Evolutionary conservation across 1,140 invertebrate genomes (phyloP), one percentile per base, ranked within the genome.

Genomic region (Macrobrachium nipponense): DNA sequence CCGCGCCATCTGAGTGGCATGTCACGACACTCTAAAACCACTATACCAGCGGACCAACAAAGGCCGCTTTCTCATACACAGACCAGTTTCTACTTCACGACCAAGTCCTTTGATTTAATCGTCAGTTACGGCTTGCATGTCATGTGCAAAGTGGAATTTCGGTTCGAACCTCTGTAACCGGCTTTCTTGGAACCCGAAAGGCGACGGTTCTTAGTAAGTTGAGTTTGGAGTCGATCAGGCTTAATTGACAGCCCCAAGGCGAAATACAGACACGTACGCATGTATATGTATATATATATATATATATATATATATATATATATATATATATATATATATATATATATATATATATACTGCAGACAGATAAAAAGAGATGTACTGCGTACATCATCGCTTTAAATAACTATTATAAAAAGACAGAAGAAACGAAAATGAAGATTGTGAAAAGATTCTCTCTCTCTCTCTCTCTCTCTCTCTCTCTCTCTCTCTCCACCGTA

Each of bases 291-390:
- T 27, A n/a, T 20, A 20, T 14, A 70, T 36, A 27, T n/a, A n/a
- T 36, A 23, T 6, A 23, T 36, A 72, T 14, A 72, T 43, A 72
- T 23, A 23, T 43, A 3, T 15, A 27, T 15, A 23, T 43, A 3
- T 43, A 23, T 15, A 72, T 43, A 72, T n/a, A 72, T 27, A 68
- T 20, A 68, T 27, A 68, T 27, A 68, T 27, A 68, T 27, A 68
- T 27, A 68, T 27, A 68, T 27, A 68, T 27, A 68, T 27, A 68
- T 27, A 68, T 27, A 14, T 20, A 14, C 18, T 14, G 27, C 18
- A 72, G 2, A 72, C 68, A 78, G 0, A 78, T 62, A 62, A n/a
- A 64, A 64, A 64, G 23, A 64, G 62, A 64, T 64, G 23, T 18
- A 64, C 23, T n/a, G 62, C 18, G 12, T 64, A 36, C 27, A 36